These are phyloP conservation scores for Tragelaphus buxtoni DNA, from an alignment of 2,113 vertebrate species.

Conservation along the genomic window DNA sequence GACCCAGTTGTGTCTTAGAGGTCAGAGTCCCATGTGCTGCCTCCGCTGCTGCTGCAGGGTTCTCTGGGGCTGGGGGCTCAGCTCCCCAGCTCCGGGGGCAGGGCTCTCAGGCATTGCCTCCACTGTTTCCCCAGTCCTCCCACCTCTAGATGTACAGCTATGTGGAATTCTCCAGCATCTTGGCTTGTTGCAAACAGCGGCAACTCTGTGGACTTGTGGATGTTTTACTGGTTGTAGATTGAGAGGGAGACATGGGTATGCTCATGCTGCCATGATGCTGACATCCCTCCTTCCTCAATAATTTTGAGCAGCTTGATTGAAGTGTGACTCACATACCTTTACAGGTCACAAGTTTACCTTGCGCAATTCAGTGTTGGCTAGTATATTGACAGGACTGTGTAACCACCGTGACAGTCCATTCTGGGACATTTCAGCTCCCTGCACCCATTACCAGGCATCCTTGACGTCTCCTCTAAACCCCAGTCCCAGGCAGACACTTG, in stretches of 20 bases:
- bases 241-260: neutral
- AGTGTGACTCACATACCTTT: neutral
- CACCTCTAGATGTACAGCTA: neutral
- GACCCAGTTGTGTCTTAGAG: neutral
- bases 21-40: neutral
- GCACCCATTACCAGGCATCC: neutral
- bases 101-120: neutral
- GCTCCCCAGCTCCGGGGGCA: neutral
- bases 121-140: neutral
- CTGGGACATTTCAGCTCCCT: neutral
- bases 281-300: neutral
- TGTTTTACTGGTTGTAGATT: neutral
- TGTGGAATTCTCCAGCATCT: neutral
- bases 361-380: neutral
- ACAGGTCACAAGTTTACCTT: neutral
- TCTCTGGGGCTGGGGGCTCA: neutral
- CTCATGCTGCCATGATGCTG: fast-evolving
- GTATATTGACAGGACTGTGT: neutral
- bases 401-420: neutral
- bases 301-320: neutral
- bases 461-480: neutral
- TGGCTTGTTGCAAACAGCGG: neutral
- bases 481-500: neutral
- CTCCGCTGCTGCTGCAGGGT: neutral
- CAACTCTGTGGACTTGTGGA: neutral